phyloP scores from a whole-genome alignment of 2,888 invertebrate genomes.

The Mimachlamys varia region DNA sequence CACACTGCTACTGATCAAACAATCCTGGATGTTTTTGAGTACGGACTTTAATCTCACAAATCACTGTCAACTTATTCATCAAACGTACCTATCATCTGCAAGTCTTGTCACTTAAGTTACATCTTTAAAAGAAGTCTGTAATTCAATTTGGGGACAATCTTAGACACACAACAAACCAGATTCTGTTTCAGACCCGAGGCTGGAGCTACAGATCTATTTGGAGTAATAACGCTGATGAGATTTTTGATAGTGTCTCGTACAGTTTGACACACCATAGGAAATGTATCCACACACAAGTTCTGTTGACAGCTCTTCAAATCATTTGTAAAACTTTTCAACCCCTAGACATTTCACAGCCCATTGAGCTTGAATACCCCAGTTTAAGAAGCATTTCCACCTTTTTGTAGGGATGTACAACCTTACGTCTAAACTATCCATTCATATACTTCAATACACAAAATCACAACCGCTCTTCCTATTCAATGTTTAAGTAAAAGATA shows the following conservation, averaged over 20 bases:
- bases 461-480: background rate
- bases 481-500: background rate
- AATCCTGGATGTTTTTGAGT: background rate
- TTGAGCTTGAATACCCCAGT: background rate
- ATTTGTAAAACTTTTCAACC: slow-evolving; percentile 10
- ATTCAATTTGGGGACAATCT: background rate
- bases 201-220: background rate
- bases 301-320: slow-evolving; percentile 4
- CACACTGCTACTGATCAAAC: background rate
- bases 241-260: background rate
- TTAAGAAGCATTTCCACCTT: background rate
- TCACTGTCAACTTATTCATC: background rate
- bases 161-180: background rate
- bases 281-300: background rate
- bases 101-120: background rate
- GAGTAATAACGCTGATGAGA: slow-evolving; percentile 1
- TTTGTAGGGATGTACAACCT: background rate
- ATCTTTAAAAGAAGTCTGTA: background rate
- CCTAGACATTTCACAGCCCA: slow-evolving; percentile 28
- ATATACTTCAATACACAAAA: background rate
- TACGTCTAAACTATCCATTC: background rate
- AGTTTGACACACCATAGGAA: background rate
- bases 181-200: slow-evolving; percentile 3
- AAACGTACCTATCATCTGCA: background rate
- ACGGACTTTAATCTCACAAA: background rate